A percentile compares a stretch with the other conserved stretches of the same genome.
These are phyloP conservation scores for Echiichthys vipera DNA, from an alignment of 2,797 vertebrate genomes.

Conservation along the genomic window DNA sequence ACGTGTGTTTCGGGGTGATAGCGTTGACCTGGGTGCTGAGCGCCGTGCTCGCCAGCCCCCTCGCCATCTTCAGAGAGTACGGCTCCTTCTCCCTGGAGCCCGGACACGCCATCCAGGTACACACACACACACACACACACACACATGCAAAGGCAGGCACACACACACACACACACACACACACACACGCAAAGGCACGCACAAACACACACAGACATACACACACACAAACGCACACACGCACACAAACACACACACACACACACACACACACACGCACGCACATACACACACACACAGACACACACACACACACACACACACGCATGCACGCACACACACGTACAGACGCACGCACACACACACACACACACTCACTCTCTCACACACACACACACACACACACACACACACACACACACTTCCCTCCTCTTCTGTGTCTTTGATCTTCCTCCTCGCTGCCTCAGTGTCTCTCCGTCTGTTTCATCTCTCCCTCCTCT, in stretches of 20 bases:
- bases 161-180: slow-evolving; percentile 3
- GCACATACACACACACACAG: neutral
- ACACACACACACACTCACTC: neutral
- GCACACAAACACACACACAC: neutral
- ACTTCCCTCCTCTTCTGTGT: neutral
- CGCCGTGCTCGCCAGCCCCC: slow-evolving; percentile 91
- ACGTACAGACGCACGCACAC: neutral
- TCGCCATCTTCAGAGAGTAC: slow-evolving; percentile 95
- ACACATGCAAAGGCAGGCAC: slow-evolving; percentile 1
- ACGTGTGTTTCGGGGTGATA: slow-evolving; percentile 92
- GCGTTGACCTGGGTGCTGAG: slow-evolving; percentile 91
- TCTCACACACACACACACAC: neutral
- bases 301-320: neutral
- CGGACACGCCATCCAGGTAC: slow-evolving; percentile 87
- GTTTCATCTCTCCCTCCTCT: neutral
- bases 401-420: neutral
- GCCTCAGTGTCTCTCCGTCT: neutral
- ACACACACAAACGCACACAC: no score
- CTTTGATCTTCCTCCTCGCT: slow-evolving; percentile 15
- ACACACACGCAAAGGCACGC: neutral
- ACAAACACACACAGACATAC: neutral
- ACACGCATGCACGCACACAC: neutral
- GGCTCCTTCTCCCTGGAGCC: slow-evolving; percentile 88
- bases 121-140: slow-evolving; percentile 6
- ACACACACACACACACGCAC: neutral